Evolutionary conservation across 2,113 vertebrate genomes (phyloP).

Genomic region (Piprites chloris): DNA sequence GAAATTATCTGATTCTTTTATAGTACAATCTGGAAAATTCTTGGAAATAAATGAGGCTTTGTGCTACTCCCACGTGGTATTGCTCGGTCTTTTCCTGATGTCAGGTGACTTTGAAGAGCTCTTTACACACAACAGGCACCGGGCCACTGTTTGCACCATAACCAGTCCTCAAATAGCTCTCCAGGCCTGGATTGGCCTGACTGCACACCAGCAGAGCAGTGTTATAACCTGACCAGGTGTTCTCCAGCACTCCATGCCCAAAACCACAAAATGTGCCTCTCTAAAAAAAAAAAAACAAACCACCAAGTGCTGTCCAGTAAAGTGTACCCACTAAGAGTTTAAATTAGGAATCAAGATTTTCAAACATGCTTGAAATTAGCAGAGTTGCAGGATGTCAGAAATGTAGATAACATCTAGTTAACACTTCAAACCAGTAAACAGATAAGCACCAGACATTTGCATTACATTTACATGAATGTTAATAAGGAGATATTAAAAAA

Average conservation of each 20-base stretch:
- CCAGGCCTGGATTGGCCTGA: constrained; percentile 83
- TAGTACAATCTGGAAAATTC: background rate
- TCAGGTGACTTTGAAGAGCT: constrained; percentile 77
- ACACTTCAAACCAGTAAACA: background rate
- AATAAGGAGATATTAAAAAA: background rate
- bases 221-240: constrained; percentile 80
- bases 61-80: constrained; percentile 71
- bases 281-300: constrained; percentile 20
- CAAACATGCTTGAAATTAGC: background rate
- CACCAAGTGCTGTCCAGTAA: too few species aligned
- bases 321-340: background rate
- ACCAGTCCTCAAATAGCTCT: constrained; percentile 86
- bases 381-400: background rate
- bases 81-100: constrained; percentile 72
- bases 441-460: background rate
- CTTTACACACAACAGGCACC: constrained; percentile 78
- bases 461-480: background rate
- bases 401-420: rapidly evolving
- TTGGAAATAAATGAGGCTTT: background rate
- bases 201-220: constrained; percentile 80
- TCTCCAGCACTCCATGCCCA: constrained; percentile 79
- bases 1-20: background rate
- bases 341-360: background rate
- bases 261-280: constrained; percentile 76
- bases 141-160: constrained; percentile 82